Base-by-base conservation (phyloP, 2,888 invertebrate genomes). In the Napeogenes inachia region DNA sequence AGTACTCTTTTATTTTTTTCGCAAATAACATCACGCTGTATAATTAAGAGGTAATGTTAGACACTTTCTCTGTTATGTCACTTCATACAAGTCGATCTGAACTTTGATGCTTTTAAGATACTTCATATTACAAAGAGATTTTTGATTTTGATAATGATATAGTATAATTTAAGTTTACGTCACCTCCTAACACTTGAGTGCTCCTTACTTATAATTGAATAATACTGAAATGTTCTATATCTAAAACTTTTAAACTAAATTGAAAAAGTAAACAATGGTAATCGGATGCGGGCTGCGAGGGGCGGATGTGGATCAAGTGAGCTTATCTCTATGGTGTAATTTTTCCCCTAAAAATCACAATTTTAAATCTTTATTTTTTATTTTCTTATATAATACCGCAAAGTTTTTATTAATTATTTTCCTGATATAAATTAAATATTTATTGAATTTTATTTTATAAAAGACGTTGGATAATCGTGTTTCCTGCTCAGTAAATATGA, bases 101-200 rank as follows among this genome's bases (percentile, higher is more conserved):
- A 66, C 60, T 61, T 55, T 62, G 77, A 75, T 78, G 74, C 74
- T 76, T 77, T 78, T 75, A 74, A 77, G 77, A 79, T 76, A 71
- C 57, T 61, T 63, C 57, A 61, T 68, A 69, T 66, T 45, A 69
- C 64, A 66, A 62, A 65, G 58, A 65, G 66, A 60, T 63, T 57
- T 21, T 63, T 54, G 64, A 68, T 67, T 64, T 61, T 64, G 66
- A 61, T 59, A 67, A 61, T 58, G 67, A 71, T 69, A 69, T 63
- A 68, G 65, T 68, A 69, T 71, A 73, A 75, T 73, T 73, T 68
- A 71, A 64, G 64, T 65, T 68, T 70, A 67, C 69, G 56, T 66
- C 68, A 68, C 60, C 63, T 42, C 42, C 10, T 42, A 42, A 42
- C 3, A 42, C 42, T 12, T 3, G 10, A 42, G 42, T 42, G 42